Percentiles rank a stretch among this genome's conserved stretches.
Evolutionary conservation across 2,888 invertebrate genomes (phyloP).

Genomic region (Andrena dorsata): DNA sequence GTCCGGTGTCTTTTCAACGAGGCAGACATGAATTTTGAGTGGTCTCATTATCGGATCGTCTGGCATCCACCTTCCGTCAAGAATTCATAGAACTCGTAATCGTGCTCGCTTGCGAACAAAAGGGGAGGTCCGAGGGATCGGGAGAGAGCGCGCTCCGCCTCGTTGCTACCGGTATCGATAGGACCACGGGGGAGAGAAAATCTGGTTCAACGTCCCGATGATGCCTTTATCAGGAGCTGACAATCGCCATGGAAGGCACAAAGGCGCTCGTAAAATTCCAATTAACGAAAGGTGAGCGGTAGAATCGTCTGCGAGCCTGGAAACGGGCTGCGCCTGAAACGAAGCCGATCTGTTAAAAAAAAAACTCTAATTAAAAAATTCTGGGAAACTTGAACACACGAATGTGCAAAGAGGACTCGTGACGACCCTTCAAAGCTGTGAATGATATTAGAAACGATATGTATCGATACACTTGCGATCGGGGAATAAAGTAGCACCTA

Average conservation of each 20-base stretch:
- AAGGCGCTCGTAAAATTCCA: conserved; percentile 76
- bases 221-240: conserved; percentile 72
- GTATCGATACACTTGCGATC: too few species aligned
- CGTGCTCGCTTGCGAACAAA: conserved; percentile 54
- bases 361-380: neutral
- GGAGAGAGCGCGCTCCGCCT: conserved; percentile 29
- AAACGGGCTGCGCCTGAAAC: neutral
- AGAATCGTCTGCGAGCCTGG: conserved; percentile 19
- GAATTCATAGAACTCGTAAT: conserved; percentile 67
- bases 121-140: conserved; percentile 37
- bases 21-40: conserved; percentile 64
- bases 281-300: conserved; percentile 69
- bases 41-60: conserved; percentile 65
- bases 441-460: too few species aligned
- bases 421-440: too few species aligned
- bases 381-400: neutral
- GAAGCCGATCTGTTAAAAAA: neutral
- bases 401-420: neutral
- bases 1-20: conserved; percentile 51
- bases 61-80: conserved; percentile 63
- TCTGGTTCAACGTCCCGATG: conserved; percentile 70
- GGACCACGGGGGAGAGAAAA: conserved; percentile 33
- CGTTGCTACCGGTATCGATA: conserved; percentile 61
- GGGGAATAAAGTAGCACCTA: too few species aligned
- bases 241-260: conserved; percentile 69